Percentiles rank a stretch among this genome's conserved stretches.
These are phyloP conservation scores for Actinia tenebrosa DNA, from an alignment of 64 coral and sea anemone genomes.

Conservation along the genomic window DNA sequence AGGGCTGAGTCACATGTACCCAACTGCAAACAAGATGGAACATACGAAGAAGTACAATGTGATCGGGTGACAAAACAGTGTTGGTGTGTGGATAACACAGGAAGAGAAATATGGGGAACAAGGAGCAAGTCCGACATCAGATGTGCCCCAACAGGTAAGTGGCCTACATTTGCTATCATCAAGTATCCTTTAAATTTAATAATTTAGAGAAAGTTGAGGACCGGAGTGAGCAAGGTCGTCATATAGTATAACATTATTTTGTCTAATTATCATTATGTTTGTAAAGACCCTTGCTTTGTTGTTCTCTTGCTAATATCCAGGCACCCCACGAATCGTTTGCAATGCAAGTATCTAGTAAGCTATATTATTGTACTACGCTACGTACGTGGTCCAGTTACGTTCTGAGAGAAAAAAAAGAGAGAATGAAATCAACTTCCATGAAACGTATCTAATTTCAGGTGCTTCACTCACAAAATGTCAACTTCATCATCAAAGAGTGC, in stretches of 20 bases:
- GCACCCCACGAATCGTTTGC: too few relatives aligned
- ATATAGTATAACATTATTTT: too few relatives aligned
- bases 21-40: slow-evolving; percentile 66
- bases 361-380: too few relatives aligned
- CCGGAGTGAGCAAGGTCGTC: too few relatives aligned
- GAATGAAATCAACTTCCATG: neutral
- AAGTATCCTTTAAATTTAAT: too few relatives aligned
- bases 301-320: too few relatives aligned
- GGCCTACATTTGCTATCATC: neutral
- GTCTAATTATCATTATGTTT: too few relatives aligned
- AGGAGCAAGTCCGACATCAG: slow-evolving; percentile 44
- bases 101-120: slow-evolving; percentile 46
- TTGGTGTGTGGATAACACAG: slow-evolving; percentile 59
- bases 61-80: slow-evolving; percentile 50
- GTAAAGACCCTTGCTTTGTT: too few relatives aligned
- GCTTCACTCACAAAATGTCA: slow-evolving; percentile 11
- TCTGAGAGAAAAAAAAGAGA: neutral
- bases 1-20: neutral
- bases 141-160: slow-evolving; percentile 66
- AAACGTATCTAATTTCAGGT: neutral
- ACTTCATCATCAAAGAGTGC: neutral
- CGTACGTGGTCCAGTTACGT: too few relatives aligned
- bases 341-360: too few relatives aligned
- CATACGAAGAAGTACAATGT: slow-evolving; percentile 67
- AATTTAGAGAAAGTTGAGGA: too few relatives aligned